phyloP scores from a whole-genome alignment of 2,113 vertebrate genomes.

The Mesoclemmys tuberculata region DNA sequence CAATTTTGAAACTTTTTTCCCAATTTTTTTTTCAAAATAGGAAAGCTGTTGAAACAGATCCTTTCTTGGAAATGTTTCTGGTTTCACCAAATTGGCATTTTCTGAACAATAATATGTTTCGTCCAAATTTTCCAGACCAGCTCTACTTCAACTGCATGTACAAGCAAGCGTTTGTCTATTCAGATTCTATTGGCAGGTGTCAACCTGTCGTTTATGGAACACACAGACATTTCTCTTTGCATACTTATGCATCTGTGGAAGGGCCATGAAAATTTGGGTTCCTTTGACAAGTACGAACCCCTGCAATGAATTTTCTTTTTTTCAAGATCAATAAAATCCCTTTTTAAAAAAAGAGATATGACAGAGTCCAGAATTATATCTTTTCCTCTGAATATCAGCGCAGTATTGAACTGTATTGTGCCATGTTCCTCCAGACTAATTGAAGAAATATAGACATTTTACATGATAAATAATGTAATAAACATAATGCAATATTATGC shows the following conservation, averaged over 20 bases:
- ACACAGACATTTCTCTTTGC: background rate
- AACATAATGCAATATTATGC: background rate
- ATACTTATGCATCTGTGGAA: accelerated
- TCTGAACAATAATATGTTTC: background rate
- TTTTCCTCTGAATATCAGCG: background rate
- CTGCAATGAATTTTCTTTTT: background rate
- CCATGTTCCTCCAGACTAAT: background rate
- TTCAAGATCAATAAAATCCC: background rate
- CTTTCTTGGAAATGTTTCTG: background rate
- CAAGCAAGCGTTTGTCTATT: background rate
- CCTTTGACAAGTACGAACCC: background rate
- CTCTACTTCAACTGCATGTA: background rate
- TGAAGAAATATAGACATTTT: background rate
- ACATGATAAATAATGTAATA: constrained; percentile 11
- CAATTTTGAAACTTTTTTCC: background rate
- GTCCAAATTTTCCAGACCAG: background rate
- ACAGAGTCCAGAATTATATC: background rate
- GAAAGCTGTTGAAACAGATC: background rate
- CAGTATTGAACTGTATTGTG: background rate
- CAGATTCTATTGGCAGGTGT: background rate
- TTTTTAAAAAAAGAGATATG: background rate
- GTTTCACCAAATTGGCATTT: background rate
- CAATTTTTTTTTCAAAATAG: background rate
- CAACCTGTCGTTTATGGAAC: background rate
- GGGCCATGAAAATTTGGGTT: accelerated